Base-by-base conservation (phyloP, 2,888 invertebrate genomes). In the Seira musarum region DNA sequence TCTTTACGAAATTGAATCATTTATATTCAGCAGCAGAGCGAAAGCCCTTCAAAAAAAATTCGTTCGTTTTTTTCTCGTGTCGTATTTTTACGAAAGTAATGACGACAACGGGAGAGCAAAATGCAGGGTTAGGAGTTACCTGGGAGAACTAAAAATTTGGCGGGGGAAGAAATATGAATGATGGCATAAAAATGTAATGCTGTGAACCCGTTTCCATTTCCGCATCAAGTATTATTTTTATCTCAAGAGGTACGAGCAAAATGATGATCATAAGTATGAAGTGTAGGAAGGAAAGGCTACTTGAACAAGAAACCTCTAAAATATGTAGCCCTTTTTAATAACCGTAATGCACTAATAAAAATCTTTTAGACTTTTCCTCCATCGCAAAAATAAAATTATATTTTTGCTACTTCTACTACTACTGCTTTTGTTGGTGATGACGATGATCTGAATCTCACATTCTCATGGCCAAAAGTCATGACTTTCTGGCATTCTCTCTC, bases 1-100 rank as follows among this genome's bases (percentile, higher is more conserved):
- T 17, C 53, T 53, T n/a, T 17, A 53, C 53, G 15, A 78, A 78
- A 78, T 78, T 78, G 71, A 78, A 72, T 66, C 60, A 78, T 78
- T 78, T 72, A 69, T 78, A 78, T 78, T 78, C 78, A 35, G 53
- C 46, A 60, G 60, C 30, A 8, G 8, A 30, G 30, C 30, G 2
- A 5, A 8, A 57, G 78, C 22, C n/a, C 60, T 72, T 70, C 70
- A 77, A 77, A 71, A 53, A 40, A 53, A 8, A 53, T 53, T 30
- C 30, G 13, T 53, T 72, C 67, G 66, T 72, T 72, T 70, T 64
- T 49, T 66, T 72, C 67, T 71, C 70, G 15, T 70, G 24, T 8
- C 70, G 24, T 57, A 15, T 60, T 40, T 19, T 19, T 53, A 53
- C 53, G 3, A 53, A 53, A 53, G 17, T 53, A 53, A 53, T 17